Conservation (phyloP, 1,140 invertebrate species). For the Meteorus sp. region DNA sequence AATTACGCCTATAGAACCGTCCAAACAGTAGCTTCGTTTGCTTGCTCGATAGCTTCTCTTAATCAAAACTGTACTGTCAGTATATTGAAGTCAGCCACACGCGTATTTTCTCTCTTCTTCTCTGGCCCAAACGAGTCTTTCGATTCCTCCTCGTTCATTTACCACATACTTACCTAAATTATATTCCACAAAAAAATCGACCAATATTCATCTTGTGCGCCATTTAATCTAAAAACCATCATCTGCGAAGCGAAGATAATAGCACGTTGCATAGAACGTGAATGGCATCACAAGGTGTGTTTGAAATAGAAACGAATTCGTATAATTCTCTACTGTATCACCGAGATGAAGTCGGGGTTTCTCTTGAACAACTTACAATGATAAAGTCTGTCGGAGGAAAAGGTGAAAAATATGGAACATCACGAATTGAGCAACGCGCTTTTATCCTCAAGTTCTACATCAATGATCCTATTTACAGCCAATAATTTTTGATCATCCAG, state of each 20-base stretch:
- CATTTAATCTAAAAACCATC: background rate
- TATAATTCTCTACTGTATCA: background rate
- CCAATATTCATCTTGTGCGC: too few relatives aligned
- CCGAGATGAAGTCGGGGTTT: too few relatives aligned
- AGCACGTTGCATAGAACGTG: slow-evolving; percentile 40
- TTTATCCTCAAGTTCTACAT: slow-evolving; percentile 21
- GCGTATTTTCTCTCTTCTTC: background rate
- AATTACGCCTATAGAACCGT: too few relatives aligned
- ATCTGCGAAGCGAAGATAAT: slow-evolving; percentile 34
- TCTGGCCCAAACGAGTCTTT: background rate
- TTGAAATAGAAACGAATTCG: background rate
- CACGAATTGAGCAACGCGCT: slow-evolving; percentile 26
- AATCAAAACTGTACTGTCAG: too few relatives aligned
- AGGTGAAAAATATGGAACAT: background rate
- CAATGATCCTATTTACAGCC: slow-evolving; percentile 14
- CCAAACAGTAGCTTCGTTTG: background rate
- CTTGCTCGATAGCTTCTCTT: background rate
- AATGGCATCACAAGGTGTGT: background rate
- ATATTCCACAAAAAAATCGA: background rate
- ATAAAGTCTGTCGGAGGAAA: too few relatives aligned
- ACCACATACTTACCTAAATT: background rate
- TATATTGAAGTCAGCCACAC: too few relatives aligned
- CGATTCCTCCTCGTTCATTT: background rate
- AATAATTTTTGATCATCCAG: slow-evolving; percentile 10
- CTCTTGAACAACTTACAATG: too few relatives aligned